Percentiles rank a stretch among this genome's conserved stretches.
phyloP scores from a whole-genome alignment of 2,797 vertebrate genomes.

The Benthosema pterotum region DNA sequence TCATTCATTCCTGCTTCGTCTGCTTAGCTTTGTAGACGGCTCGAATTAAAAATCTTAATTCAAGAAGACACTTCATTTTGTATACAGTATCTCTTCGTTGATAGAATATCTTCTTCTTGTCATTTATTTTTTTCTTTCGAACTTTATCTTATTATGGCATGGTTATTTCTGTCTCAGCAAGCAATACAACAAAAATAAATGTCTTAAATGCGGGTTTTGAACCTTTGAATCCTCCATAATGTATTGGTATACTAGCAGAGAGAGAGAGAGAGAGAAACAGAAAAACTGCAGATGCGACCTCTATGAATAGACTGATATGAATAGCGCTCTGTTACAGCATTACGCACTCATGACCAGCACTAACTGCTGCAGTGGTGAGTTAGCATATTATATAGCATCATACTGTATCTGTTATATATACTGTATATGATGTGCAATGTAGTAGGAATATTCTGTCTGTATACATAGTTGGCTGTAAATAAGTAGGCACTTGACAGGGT shows the following conservation, averaged over 20 bases:
- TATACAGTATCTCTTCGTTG: too few relatives aligned
- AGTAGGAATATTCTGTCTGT: slow-evolving; percentile 78
- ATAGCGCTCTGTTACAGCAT: slow-evolving; percentile 71
- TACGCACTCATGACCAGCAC: slow-evolving; percentile 69
- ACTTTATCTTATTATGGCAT: not conserved
- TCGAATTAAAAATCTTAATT: slow-evolving; percentile 2
- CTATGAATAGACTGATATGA: slow-evolving; percentile 49
- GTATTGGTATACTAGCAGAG: slow-evolving; percentile 54
- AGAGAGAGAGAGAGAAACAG: slow-evolving; percentile 68
- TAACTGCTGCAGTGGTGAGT: slow-evolving; percentile 59
- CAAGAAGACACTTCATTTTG: too few relatives aligned
- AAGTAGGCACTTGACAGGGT: slow-evolving; percentile 85
- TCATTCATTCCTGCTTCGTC: slow-evolving; percentile 43
- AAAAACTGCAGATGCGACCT: slow-evolving; percentile 67
- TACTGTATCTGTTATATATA: slow-evolving; percentile 70
- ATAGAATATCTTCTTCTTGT: too few relatives aligned
- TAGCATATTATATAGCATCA: slow-evolving; percentile 72
- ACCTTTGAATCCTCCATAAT: slow-evolving; percentile 72
- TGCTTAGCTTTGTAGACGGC: slow-evolving; percentile 32
- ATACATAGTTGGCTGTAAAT: slow-evolving; percentile 75
- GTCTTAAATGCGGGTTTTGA: slow-evolving; percentile 1
- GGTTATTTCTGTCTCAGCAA: not conserved
- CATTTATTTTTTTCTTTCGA: slow-evolving; percentile 3
- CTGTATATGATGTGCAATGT: slow-evolving; percentile 78
- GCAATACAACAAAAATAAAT: too few relatives aligned